These are phyloP conservation scores for Drosophila vallismaia DNA, from an alignment of 2,888 invertebrate species.

Conservation along the genomic window DNA sequence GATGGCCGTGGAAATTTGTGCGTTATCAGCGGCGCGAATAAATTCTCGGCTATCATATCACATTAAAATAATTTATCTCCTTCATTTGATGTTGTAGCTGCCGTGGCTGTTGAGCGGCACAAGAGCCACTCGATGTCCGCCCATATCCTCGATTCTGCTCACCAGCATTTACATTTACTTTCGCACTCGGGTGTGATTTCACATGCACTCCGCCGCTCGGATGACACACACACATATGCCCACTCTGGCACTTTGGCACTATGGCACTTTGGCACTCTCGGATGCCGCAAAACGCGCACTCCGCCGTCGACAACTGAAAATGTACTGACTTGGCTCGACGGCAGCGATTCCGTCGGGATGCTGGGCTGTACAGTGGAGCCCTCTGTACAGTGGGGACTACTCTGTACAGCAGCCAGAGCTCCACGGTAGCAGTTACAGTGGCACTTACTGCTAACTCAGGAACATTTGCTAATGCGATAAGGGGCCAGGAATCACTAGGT, in stretches of 20 bases:
- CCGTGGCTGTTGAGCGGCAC: slow-evolving; percentile 15
- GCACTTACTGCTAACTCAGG: slow-evolving; percentile 29
- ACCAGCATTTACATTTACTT: slow-evolving; percentile 56
- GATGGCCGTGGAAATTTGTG: slow-evolving; percentile 26
- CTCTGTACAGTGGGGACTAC: slow-evolving; percentile 23
- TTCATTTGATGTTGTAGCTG: slow-evolving; percentile 30
- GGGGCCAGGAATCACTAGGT: slow-evolving; percentile 55
- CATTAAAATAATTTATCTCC: slow-evolving; percentile 73
- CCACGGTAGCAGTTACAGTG: slow-evolving; percentile 35
- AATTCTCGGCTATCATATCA: slow-evolving; percentile 70
- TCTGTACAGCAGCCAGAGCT: slow-evolving; percentile 23
- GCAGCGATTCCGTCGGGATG: slow-evolving; percentile 47
- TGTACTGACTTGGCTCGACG: slow-evolving; percentile 60
- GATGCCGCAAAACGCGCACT: slow-evolving; percentile 62
- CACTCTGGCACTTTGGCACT: slow-evolving; percentile 1
- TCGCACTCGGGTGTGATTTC: slow-evolving; percentile 65
- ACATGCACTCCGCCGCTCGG: slow-evolving; percentile 47
- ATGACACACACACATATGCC: slow-evolving; percentile 9
- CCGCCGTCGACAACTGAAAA: slow-evolving; percentile 72
- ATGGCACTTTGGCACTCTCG: slow-evolving; percentile 7
- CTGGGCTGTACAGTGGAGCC: slow-evolving; percentile 48
- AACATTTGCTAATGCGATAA: slow-evolving; percentile 47
- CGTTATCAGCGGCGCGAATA: slow-evolving; percentile 48
- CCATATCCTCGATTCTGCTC: background rate
- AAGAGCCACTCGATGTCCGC: background rate